These are phyloP conservation scores for Argyrosomus japonicus DNA, from an alignment of 2,113 vertebrate genomes.

Conservation along the genomic window DNA sequence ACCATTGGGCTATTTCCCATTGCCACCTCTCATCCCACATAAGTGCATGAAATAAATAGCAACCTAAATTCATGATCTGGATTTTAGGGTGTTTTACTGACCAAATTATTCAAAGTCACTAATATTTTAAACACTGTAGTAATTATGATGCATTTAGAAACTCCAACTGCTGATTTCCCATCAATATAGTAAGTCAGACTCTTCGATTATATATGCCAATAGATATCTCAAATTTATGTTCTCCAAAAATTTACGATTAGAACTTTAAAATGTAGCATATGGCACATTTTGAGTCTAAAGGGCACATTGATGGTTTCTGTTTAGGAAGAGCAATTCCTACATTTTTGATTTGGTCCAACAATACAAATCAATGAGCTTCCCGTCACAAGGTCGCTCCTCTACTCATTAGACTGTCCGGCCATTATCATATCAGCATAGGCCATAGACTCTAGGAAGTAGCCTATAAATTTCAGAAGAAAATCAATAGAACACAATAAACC, in stretches of 20 bases:
- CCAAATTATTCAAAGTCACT: too few species aligned
- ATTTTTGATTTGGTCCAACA: slow-evolving; percentile 36
- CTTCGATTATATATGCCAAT: neutral
- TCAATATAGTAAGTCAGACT: neutral
- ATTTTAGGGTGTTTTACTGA: too few species aligned
- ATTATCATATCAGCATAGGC: slow-evolving; percentile 42
- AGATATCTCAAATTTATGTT: neutral
- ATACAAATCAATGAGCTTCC: slow-evolving; percentile 33
- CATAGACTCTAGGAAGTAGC: slow-evolving; percentile 14
- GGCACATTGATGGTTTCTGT: slow-evolving; percentile 22
- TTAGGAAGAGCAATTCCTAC: slow-evolving; percentile 17
- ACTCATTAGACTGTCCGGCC: slow-evolving; percentile 34
- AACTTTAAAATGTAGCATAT: neutral
- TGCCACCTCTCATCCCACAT: neutral
- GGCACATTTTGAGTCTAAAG: slow-evolving; percentile 5
- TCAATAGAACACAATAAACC: slow-evolving; percentile 37
- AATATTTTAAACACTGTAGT: neutral
- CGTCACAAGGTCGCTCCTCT: slow-evolving; percentile 9
- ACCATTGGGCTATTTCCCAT: neutral
- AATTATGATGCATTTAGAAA: neutral
- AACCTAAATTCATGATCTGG: too few species aligned
- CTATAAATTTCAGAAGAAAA: slow-evolving; percentile 42
- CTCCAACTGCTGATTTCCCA: too few species aligned
- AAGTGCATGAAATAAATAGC: too few species aligned
- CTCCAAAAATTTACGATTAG: neutral